Evolutionary conservation across 1,140 invertebrate species (phyloP), one percentile per base, ranked within the genome.

Genomic region (Aphaenogaster floridana): DNA sequence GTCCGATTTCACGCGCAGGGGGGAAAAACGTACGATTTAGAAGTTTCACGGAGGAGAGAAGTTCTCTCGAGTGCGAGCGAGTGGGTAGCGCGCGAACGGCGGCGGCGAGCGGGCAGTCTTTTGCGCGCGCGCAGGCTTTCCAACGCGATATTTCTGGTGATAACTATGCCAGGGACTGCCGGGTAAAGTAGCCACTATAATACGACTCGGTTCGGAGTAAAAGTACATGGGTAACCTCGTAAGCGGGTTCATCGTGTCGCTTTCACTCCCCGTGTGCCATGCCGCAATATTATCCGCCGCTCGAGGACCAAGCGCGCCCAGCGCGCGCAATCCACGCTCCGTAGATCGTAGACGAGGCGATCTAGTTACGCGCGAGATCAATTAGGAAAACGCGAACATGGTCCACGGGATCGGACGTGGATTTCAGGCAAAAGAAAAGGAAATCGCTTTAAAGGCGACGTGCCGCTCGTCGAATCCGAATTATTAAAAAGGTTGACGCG

Each of bases 201-300:
- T 91, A 86, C 87, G 81, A 71, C 87, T 94, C 64, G 87, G 85
- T 92, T 92, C 89, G 90, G 64, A 94, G 92, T 94, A 94, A 94
- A 94, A 94, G 94, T 94, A 91, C 91, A 94, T 88, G 90, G 69
- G 86, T 86, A 90, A 87, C 91, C 90, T 92, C 92, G 91, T 88
- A 90, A 93, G 93, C 91, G 92, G 79, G 93, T 91, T 93, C 93
- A 92, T 90, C 92, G 87, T 92, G 92, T 94, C 94, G 94, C 94
- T 94, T 94, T 94, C 93, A 94, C 93, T 94, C 92, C 89, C 86
- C 78, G 78, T 81, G 71, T 36, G 71, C 57, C 85, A 86, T 91
- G 88, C 92, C 89, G 90, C 86, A 91, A 91, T 74, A 91, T 91
- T 91, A 91, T 90, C 86, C 86, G 61, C 71, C 81, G 81, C 63